These are phyloP conservation scores for Andrena trimmerana DNA, from an alignment of 2,888 invertebrate genomes.

Conservation along the genomic window DNA sequence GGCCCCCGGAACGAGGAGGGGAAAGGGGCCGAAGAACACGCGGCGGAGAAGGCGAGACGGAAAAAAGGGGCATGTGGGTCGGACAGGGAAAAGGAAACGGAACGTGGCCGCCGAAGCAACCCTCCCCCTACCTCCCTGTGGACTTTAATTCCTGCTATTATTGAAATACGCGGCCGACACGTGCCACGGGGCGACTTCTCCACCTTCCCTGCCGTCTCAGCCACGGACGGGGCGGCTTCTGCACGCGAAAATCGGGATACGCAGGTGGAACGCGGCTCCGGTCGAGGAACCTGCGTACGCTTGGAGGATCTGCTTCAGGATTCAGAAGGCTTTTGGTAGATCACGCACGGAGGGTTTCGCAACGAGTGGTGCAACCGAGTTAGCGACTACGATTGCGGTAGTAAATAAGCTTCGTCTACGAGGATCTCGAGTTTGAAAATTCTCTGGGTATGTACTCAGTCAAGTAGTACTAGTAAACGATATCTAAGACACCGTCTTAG, in stretches of 20 bases:
- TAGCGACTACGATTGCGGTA: too few species aligned
- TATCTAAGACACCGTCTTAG: background rate
- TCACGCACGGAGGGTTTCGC: too few species aligned
- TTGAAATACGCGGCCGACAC: slow-evolving; percentile 77
- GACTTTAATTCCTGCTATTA: slow-evolving; percentile 80
- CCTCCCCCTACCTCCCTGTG: slow-evolving; percentile 16
- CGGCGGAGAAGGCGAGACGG: slow-evolving; percentile 25
- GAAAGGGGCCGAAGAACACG: slow-evolving; percentile 37
- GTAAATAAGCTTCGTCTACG: too few species aligned
- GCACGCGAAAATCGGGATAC: slow-evolving; percentile 62
- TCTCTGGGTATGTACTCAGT: background rate
- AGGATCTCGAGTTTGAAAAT: too few species aligned
- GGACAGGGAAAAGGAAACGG: slow-evolving; percentile 67
- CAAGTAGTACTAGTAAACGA: slow-evolving; percentile 1
- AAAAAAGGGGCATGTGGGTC: slow-evolving; percentile 54
- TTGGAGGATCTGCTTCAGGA: background rate
- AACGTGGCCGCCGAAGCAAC: slow-evolving; percentile 61
- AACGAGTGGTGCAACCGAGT: too few species aligned
- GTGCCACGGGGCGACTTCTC: slow-evolving; percentile 67
- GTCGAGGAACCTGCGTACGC: slow-evolving; percentile 6
- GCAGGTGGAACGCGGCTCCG: slow-evolving; percentile 39
- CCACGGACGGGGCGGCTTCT: slow-evolving; percentile 46
- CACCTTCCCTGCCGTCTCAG: slow-evolving; percentile 41
- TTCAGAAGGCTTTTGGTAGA: background rate
- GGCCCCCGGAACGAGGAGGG: slow-evolving; percentile 40